Percentiles rank a stretch among this genome's conserved stretches.
phyloP scores from a whole-genome alignment of 1,140 invertebrate genomes.

The Aricia agestis region DNA sequence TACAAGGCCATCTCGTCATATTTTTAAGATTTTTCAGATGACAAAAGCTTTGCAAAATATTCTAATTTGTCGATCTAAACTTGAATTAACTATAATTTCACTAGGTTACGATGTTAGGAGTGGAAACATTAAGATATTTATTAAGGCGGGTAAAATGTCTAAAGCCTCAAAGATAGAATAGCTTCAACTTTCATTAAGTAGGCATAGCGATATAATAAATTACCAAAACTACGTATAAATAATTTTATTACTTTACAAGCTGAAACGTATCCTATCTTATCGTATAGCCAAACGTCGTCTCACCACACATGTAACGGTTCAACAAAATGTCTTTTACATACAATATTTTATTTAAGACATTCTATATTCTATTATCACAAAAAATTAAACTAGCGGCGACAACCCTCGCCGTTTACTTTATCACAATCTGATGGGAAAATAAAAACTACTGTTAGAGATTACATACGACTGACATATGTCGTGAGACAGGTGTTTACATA shows the following conservation, averaged over 20 bases:
- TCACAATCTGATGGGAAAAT: constrained; percentile 69
- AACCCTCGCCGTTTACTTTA: constrained; percentile 40
- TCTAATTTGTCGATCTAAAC: constrained; percentile 15
- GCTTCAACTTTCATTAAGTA: constrained; percentile 44
- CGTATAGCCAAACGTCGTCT: constrained; percentile 68
- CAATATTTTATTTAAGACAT: constrained; percentile 42
- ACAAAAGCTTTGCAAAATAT: constrained; percentile 1
- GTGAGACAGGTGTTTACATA: constrained; percentile 62
- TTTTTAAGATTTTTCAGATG: constrained; percentile 3
- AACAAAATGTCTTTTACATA: constrained; percentile 52
- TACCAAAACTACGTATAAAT: constrained; percentile 11
- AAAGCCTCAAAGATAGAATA: constrained; percentile 49
- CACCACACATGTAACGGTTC: constrained; percentile 73
- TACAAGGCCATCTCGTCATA: background rate
- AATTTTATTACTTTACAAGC: constrained; percentile 32
- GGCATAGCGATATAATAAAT: constrained; percentile 9
- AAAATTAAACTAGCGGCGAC: constrained; percentile 58
- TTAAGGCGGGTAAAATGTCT: constrained; percentile 41
- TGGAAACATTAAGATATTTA: constrained; percentile 24
- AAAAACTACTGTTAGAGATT: constrained; percentile 58
- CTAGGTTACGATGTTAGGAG: constrained; percentile 21
- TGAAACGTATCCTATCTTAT: constrained; percentile 54
- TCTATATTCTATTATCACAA: constrained; percentile 74
- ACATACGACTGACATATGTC: constrained; percentile 65
- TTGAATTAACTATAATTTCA: background rate